Evolutionary conservation across 2,888 invertebrate genomes (phyloP).

Genomic region (Thereva unica): DNA sequence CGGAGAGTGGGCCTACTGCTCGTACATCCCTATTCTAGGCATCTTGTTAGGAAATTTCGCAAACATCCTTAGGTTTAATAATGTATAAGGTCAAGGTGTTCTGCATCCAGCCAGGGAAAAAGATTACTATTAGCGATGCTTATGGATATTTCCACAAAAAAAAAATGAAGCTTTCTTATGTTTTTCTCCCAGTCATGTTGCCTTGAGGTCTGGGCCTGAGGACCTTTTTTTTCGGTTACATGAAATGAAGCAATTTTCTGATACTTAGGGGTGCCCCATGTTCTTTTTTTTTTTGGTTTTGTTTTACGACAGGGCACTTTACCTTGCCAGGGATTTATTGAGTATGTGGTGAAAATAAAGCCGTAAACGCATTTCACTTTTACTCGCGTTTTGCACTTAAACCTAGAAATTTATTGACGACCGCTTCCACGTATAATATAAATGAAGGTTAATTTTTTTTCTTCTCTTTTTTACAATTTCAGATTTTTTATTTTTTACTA

Average conservation of each 20-base stretch:
- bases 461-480: conserved; percentile 6
- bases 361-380: conserved; percentile 16
- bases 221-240: background rate
- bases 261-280: conserved; percentile 6
- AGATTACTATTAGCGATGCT: conserved; percentile 29
- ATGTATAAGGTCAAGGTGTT: conserved; percentile 25
- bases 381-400: background rate
- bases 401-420: conserved; percentile 8
- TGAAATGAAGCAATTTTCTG: conserved; percentile 31
- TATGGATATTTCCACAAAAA: conserved; percentile 30
- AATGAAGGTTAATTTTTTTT: conserved; percentile 25
- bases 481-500: conserved; percentile 18
- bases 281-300: conserved; percentile 26
- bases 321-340: conserved; percentile 24
- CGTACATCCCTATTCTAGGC: too few relatives aligned
- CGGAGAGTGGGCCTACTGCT: too few relatives aligned
- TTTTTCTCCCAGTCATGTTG: background rate
- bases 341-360: conserved; percentile 30
- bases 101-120: background rate
- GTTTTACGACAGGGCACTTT: conserved; percentile 2
- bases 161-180: background rate
- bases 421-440: conserved; percentile 13
- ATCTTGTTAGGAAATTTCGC: conserved; percentile 6
- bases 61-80: conserved; percentile 16
- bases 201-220: background rate